Conservation (phyloP, 2,797 vertebrate species). For the Hippopotamyrus pictus region DNA sequence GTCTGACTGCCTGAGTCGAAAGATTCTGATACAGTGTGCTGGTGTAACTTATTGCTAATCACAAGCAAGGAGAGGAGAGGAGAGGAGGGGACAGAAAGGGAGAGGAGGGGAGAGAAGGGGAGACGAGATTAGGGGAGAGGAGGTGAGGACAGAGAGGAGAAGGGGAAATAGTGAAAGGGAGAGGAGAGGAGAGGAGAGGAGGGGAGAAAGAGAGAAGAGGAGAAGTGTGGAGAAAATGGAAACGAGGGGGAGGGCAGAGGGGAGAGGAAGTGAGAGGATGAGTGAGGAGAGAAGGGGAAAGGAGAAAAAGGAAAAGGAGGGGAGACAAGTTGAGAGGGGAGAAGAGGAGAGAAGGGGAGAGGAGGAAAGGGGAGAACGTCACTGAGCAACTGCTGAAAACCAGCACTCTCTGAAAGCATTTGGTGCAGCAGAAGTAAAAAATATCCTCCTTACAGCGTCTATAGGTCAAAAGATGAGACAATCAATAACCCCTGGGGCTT, state of each 20-base stretch:
- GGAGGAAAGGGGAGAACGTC: neutral
- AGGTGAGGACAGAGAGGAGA: neutral
- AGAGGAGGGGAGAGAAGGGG: neutral
- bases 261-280: neutral
- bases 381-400: neutral
- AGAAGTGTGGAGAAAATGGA: neutral
- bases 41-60: neutral
- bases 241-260: neutral
- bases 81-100: neutral
- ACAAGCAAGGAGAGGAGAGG: neutral
- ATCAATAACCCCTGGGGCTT: neutral
- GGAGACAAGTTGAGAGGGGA: neutral
- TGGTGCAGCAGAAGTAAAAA: neutral
- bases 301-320: neutral
- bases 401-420: neutral
- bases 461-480: neutral
- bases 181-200: neutral
- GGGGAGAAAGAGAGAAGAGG: neutral
- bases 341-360: neutral
- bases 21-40: neutral
- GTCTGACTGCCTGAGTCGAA: neutral
- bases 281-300: neutral
- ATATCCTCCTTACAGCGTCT: neutral
- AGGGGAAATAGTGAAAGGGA: neutral
- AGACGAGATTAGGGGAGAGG: neutral